Evolutionary conservation across 1,140 invertebrate genomes (phyloP).

Genomic region (Diachasmimorpha longicaudata): DNA sequence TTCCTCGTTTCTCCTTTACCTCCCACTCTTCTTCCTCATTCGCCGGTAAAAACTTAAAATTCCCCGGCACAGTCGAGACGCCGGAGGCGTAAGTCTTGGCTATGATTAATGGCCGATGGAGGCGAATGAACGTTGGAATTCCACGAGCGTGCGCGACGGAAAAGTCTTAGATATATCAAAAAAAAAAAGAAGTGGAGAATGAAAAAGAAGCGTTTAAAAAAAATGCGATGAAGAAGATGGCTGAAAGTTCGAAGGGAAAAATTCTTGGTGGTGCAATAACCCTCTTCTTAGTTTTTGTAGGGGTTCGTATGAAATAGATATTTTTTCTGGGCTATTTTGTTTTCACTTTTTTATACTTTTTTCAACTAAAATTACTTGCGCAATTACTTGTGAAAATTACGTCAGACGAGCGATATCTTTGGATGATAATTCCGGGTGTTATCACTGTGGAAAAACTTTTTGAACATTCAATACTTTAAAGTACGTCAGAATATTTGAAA

Average conservation of each 20-base stretch:
- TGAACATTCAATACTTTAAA: neutral
- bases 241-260: neutral
- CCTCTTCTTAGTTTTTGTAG: neutral
- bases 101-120: conserved; percentile 42
- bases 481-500: neutral
- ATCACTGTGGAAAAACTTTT: neutral
- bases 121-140: conserved; percentile 36
- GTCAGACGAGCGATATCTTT: neutral
- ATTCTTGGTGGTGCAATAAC: neutral
- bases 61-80: conserved; percentile 32
- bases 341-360: neutral
- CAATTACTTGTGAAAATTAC: neutral
- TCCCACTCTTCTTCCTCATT: conserved; percentile 3
- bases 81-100: conserved; percentile 36
- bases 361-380: neutral
- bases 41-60: conserved; percentile 42
- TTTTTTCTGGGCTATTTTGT: neutral
- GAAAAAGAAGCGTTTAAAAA: conserved; percentile 2
- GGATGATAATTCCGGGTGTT: neutral
- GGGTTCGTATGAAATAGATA: neutral
- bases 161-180: conserved; percentile 24
- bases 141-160: conserved; percentile 25
- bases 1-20: neutral
- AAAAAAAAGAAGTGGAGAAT: neutral
- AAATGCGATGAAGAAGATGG: neutral